A percentile compares a stretch with the other conserved stretches of the same genome.
phyloP scores from a whole-genome alignment of 1,140 invertebrate genomes.

The Leptoteleia sp. region DNA sequence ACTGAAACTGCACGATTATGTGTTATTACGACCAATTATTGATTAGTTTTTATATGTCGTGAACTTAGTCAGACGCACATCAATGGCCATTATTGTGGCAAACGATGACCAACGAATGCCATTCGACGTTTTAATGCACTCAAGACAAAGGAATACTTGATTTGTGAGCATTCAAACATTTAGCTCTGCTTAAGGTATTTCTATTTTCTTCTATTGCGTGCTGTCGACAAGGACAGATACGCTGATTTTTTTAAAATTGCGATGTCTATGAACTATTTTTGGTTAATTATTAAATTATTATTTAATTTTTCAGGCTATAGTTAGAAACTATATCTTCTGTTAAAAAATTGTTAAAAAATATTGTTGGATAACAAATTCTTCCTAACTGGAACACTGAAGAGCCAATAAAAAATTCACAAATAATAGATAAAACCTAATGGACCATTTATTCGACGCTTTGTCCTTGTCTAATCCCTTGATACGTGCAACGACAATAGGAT shows the following conservation, averaged over 20 bases:
- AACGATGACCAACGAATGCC: slow-evolving; percentile 2
- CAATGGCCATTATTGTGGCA: slow-evolving; percentile 18
- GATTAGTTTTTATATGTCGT: slow-evolving; percentile 29
- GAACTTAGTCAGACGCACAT: slow-evolving; percentile 1
- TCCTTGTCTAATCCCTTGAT: background rate
- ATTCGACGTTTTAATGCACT: slow-evolving; percentile 13
- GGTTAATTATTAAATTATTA: no score
- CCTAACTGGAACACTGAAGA: no score
- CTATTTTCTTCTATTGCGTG: background rate
- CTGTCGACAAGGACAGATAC: background rate
- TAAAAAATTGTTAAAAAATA: no score
- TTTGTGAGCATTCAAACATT: background rate
- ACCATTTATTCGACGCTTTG: no score
- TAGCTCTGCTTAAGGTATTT: background rate
- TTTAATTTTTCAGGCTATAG: no score
- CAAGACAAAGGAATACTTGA: slow-evolving; percentile 12
- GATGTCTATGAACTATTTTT: no score
- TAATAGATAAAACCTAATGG: no score
- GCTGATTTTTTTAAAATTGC: no score
- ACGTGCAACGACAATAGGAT: slow-evolving; percentile 1
- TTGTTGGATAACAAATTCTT: no score
- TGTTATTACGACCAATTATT: slow-evolving; percentile 45
- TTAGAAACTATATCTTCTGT: no score
- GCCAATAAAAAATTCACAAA: no score
- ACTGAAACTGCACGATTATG: slow-evolving; percentile 21